Conservation (phyloP, 2,888 invertebrate species). For the Hirtodrosophila confusa region DNA sequence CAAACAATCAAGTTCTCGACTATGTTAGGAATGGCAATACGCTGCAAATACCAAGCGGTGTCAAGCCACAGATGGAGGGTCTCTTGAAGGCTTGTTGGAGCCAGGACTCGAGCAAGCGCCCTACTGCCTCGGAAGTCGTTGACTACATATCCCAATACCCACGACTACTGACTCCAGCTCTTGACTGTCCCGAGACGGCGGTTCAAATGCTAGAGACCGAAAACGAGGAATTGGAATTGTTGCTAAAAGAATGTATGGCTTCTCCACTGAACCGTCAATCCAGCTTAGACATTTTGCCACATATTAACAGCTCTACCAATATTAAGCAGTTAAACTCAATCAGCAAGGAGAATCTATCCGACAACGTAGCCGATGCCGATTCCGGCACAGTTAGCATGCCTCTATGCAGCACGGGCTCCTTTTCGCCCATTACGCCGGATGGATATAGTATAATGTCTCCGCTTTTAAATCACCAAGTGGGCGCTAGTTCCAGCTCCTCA, state of each 20-base stretch:
- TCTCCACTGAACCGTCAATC: slow-evolving; percentile 46
- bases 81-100: slow-evolving; percentile 93
- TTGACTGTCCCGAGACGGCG: slow-evolving; percentile 90
- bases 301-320: slow-evolving; percentile 24
- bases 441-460: slow-evolving; percentile 81
- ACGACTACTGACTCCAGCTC: slow-evolving; percentile 90
- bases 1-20: slow-evolving; percentile 93
- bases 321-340: slow-evolving; percentile 31
- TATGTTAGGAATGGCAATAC: slow-evolving; percentile 91
- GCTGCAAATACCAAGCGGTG: slow-evolving; percentile 90
- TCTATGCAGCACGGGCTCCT: slow-evolving; percentile 25
- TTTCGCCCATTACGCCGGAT: slow-evolving; percentile 70
- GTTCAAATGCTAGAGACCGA: slow-evolving; percentile 89
- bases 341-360: slow-evolving; percentile 9
- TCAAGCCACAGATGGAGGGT: slow-evolving; percentile 92
- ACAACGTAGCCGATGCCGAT: slow-evolving; percentile 11
- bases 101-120: slow-evolving; percentile 88
- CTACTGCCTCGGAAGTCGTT: slow-evolving; percentile 91
- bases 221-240: slow-evolving; percentile 75
- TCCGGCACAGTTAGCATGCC: slow-evolving; percentile 9
- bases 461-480: slow-evolving; percentile 53
- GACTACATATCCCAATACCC: slow-evolving; percentile 92
- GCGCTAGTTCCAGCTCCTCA: slow-evolving; percentile 4
- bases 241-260: slow-evolving; percentile 68
- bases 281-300: slow-evolving; percentile 46